phyloP scores from a whole-genome alignment of 2,113 vertebrate species.

The Equus quagga region DNA sequence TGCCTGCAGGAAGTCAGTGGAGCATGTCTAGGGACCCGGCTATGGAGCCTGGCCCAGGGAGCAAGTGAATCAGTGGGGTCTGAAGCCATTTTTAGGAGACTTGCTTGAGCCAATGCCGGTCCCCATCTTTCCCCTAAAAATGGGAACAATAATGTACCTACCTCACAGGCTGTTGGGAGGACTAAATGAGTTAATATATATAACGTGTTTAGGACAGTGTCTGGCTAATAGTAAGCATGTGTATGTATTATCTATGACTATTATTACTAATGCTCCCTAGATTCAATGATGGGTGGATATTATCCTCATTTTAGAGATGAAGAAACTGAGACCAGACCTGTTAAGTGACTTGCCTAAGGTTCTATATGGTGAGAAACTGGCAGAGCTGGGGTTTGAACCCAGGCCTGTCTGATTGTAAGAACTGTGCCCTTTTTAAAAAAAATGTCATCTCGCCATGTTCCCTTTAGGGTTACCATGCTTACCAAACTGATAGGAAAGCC shows the following conservation, averaged over 20 bases:
- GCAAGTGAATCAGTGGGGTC: background rate
- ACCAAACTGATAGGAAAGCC: background rate
- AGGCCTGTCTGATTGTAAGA: background rate
- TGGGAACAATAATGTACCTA: background rate
- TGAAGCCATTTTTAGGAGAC: conserved; percentile 15
- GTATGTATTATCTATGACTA: background rate
- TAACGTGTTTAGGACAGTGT: background rate
- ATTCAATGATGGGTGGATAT: background rate
- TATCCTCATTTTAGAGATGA: background rate
- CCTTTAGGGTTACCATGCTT: background rate
- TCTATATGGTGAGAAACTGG: background rate
- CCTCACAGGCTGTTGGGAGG: background rate
- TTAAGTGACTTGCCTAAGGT: background rate
- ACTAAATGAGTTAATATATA: background rate
- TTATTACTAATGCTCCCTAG: background rate
- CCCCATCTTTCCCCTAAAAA: background rate
- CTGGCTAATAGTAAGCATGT: background rate
- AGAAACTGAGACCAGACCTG: background rate
- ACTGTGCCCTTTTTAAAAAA: background rate
- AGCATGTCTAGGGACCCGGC: conserved; percentile 54
- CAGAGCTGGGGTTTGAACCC: background rate
- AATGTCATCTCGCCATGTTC: background rate
- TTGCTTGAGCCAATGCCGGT: background rate
- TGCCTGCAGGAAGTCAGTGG: conserved; percentile 56
- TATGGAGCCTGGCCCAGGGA: background rate